Conservation (phyloP, 2,113 vertebrate species). For the Oncorhynchus masou region DNA sequence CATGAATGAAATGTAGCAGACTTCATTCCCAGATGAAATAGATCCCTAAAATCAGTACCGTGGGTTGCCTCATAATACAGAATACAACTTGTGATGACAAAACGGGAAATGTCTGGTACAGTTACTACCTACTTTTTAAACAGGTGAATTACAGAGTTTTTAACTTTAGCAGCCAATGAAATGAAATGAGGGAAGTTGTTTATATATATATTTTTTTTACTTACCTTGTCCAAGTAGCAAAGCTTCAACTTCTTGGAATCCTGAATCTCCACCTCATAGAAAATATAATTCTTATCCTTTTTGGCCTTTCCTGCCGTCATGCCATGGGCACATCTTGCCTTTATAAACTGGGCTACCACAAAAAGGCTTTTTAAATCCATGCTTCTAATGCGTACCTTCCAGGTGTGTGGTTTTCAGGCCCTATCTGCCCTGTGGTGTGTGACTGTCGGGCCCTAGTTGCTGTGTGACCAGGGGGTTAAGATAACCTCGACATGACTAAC, state of each 20-base stretch:
- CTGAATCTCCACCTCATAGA: slow-evolving; percentile 77
- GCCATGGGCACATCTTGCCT: slow-evolving; percentile 41
- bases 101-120: too few species aligned
- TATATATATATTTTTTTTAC: slow-evolving; percentile 24
- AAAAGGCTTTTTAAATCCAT: slow-evolving; percentile 41
- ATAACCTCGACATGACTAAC: background rate
- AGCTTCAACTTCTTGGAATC: slow-evolving; percentile 73
- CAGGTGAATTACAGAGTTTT: too few species aligned
- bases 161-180: too few species aligned
- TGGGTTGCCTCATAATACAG: too few species aligned
- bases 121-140: too few species aligned
- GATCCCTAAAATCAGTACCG: too few species aligned
- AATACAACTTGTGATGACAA: too few species aligned
- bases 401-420: background rate
- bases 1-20: too few species aligned
- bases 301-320: slow-evolving; percentile 25
- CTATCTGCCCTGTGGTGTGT: background rate
- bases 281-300: slow-evolving; percentile 58
- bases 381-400: background rate
- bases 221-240: slow-evolving; percentile 79
- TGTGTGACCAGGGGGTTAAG: background rate
- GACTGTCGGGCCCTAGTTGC: background rate
- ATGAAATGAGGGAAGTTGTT: too few species aligned
- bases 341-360: slow-evolving; percentile 54
- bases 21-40: too few species aligned